A percentile compares a stretch with the other conserved stretches of the same genome.
phyloP scores from a whole-genome alignment of 1,140 invertebrate genomes.

The Ectropis grisescens region DNA sequence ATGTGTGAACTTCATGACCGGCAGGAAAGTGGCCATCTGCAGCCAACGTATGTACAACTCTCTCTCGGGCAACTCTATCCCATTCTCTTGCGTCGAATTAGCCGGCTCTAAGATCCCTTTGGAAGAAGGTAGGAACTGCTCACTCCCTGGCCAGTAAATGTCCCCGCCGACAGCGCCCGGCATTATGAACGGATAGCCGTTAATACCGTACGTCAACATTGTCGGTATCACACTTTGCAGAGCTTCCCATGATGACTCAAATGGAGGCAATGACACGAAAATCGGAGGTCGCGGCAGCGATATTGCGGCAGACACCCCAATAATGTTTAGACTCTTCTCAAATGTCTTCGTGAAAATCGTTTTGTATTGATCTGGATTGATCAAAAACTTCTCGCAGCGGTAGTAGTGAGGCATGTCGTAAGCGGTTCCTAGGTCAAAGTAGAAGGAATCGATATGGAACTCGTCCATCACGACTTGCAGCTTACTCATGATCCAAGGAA shows the following conservation, averaged over 20 bases:
- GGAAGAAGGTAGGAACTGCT: conserved; percentile 59
- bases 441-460: conserved; percentile 90
- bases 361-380: conserved; percentile 87
- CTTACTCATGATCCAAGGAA: conserved; percentile 85
- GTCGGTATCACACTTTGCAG: conserved; percentile 88
- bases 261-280: conserved; percentile 88
- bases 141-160: conserved; percentile 72
- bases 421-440: conserved; percentile 90
- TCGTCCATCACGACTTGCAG: conserved; percentile 78
- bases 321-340: conserved; percentile 75
- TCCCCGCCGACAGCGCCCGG: conserved; percentile 95
- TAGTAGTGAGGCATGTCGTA: conserved; percentile 91
- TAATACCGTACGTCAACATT: conserved; percentile 86
- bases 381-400: conserved; percentile 78
- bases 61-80: conserved; percentile 78
- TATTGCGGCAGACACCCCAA: conserved; percentile 88
- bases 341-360: conserved; percentile 78
- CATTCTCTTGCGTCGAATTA: conserved; percentile 66
- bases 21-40: conserved; percentile 92
- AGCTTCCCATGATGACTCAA: conserved; percentile 90
- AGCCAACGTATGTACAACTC: conserved; percentile 96
- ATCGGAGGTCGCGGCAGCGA: conserved; percentile 85
- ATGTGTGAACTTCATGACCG: conserved; percentile 92
- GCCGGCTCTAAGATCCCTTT: conserved; percentile 41
- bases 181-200: conserved; percentile 93